Percentiles rank a stretch among this genome's conserved stretches.
These are phyloP conservation scores for Tragopan temminckii DNA, from an alignment of 2,797 vertebrate species.

Conservation along the genomic window DNA sequence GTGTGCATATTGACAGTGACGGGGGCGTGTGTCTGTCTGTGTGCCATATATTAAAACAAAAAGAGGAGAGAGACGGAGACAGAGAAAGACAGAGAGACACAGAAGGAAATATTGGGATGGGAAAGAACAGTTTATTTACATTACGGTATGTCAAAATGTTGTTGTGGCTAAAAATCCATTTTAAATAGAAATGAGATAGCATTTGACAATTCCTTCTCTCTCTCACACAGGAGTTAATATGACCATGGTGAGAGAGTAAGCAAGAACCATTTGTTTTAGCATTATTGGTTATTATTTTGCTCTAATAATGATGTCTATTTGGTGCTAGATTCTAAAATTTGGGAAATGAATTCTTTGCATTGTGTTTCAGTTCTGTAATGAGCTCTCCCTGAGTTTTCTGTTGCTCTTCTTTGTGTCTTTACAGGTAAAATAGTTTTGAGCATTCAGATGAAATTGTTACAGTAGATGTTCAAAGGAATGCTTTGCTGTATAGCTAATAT, in stretches of 20 bases:
- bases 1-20: conserved; percentile 79
- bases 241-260: conserved; percentile 8
- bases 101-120: conserved; percentile 67
- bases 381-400: conserved; percentile 35
- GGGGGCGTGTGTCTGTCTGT: conserved; percentile 62
- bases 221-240: conserved; percentile 1
- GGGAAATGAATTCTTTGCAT: conserved; percentile 1
- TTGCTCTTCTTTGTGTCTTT: conserved; percentile 25
- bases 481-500: not conserved
- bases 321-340: not conserved
- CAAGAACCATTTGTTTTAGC: conserved; percentile 10
- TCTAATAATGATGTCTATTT: conserved; percentile 21
- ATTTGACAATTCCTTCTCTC: conserved; percentile 21
- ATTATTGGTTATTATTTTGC: conserved; percentile 20
- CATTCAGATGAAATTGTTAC: conserved; percentile 7
- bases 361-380: not conserved
- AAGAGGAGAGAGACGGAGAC: conserved; percentile 70
- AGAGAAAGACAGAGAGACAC: conserved; percentile 63
- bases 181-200: conserved; percentile 46
- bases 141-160: conserved; percentile 74
- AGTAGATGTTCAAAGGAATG: not conserved
- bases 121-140: conserved; percentile 76
- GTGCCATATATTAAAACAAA: conserved; percentile 72
- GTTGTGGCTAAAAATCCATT: conserved; percentile 61
- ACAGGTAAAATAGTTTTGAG: conserved; percentile 40